Evolutionary conservation across 2,113 vertebrate genomes (phyloP).

Genomic region (Hylia prasina): DNA sequence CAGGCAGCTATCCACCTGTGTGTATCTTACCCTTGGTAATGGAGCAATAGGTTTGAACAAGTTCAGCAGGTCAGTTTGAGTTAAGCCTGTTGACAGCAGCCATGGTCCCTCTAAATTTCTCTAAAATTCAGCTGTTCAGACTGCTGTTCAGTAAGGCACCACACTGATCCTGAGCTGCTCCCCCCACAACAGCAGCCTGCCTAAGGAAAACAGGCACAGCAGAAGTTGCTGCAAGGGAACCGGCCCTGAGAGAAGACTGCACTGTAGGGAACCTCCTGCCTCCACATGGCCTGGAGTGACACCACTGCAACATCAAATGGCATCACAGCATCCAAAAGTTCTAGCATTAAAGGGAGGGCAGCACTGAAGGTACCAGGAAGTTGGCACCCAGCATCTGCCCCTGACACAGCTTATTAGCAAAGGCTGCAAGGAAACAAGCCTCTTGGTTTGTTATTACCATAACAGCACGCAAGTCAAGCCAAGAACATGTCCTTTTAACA

Average conservation of each 20-base stretch:
- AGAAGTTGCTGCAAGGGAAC: background rate
- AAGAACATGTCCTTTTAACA: background rate
- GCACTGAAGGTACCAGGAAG: background rate
- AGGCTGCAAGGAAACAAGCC: background rate
- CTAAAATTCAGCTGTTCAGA: background rate
- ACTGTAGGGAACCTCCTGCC: rapidly evolving
- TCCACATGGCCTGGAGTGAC: background rate
- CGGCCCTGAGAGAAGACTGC: background rate
- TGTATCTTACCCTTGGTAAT: background rate
- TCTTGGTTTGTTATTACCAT: background rate
- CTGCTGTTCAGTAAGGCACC: background rate
- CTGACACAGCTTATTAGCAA: background rate
- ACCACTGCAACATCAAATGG: background rate
- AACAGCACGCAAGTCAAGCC: background rate
- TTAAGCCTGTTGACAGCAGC: background rate
- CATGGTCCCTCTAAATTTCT: background rate
- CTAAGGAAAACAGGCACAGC: background rate
- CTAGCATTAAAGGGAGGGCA: background rate
- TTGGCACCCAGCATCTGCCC: background rate
- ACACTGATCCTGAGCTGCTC: background rate
- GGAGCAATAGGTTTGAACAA: background rate
- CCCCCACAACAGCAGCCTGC: rapidly evolving
- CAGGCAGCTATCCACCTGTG: background rate
- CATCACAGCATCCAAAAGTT: background rate
- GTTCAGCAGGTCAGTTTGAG: background rate